These are phyloP conservation scores for Silurus glanis DNA, from an alignment of 2,113 vertebrate genomes.

Conservation along the genomic window DNA sequence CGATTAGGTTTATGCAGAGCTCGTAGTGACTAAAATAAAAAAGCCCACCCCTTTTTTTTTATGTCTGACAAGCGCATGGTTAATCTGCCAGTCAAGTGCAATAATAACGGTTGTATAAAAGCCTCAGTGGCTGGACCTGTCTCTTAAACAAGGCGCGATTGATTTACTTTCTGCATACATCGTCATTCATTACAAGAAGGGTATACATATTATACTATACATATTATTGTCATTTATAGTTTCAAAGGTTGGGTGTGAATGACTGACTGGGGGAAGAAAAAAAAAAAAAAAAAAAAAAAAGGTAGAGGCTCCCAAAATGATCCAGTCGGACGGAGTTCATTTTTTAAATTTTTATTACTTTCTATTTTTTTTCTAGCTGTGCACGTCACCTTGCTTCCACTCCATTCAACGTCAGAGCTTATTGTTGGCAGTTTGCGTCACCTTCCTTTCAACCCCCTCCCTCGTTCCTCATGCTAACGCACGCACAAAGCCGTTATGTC, in stretches of 20 bases:
- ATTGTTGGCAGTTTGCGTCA: constrained; percentile 22
- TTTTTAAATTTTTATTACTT: constrained; percentile 20
- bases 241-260: too few species aligned
- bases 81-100: constrained; percentile 60
- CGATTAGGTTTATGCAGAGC: constrained; percentile 61
- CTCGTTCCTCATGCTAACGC: background rate
- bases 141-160: constrained; percentile 56
- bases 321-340: background rate
- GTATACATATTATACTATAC: constrained; percentile 65
- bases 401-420: background rate
- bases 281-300: constrained; percentile 33
- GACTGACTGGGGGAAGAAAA: too few species aligned
- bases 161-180: constrained; percentile 21
- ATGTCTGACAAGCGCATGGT: constrained; percentile 49
- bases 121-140: constrained; percentile 51
- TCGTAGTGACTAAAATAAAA: constrained; percentile 17
- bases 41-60: background rate
- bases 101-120: constrained; percentile 61
- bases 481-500: background rate
- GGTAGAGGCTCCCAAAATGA: constrained; percentile 40
- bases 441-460: background rate
- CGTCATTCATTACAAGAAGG: constrained; percentile 60
- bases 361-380: background rate
- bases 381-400: background rate
- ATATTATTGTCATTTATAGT: constrained; percentile 61